These are phyloP conservation scores for Phyto melanocephala DNA, from an alignment of 2,888 invertebrate species.

Conservation along the genomic window DNA sequence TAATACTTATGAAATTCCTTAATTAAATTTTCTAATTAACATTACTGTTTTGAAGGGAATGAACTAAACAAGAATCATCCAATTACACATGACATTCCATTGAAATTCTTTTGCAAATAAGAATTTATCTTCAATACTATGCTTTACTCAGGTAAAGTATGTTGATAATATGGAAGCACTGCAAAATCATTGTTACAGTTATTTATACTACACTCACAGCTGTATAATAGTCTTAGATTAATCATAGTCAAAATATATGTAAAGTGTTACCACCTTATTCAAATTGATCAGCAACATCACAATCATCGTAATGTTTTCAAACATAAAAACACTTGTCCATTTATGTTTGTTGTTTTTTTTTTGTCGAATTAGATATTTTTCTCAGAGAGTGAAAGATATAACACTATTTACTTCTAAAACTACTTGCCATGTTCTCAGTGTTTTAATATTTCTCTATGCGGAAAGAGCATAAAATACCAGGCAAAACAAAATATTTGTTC, in stretches of 20 bases:
- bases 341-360: constrained; percentile 27
- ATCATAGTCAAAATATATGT: constrained; percentile 58
- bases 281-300: constrained; percentile 20
- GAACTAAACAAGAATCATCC: background rate
- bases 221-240: constrained; percentile 34
- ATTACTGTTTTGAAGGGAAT: too few species aligned
- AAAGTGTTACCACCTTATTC: constrained; percentile 60
- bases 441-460: background rate
- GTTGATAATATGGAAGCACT: constrained; percentile 20
- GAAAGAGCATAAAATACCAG: constrained; percentile 3
- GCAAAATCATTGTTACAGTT: constrained; percentile 49
- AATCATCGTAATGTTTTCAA: constrained; percentile 49
- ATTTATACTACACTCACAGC: background rate
- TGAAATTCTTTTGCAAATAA: background rate
- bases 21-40: too few species aligned
- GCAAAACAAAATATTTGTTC: constrained; percentile 52
- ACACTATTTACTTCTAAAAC: background rate
- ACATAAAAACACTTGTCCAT: constrained; percentile 63
- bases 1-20: too few species aligned
- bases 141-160: background rate
- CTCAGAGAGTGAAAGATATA: background rate
- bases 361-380: background rate
- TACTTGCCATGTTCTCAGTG: constrained; percentile 10
- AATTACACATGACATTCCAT: constrained; percentile 3
- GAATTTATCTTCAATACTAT: background rate